Conservation (phyloP, 2,888 invertebrate genomes). For the Xylota sylvarum region DNA sequence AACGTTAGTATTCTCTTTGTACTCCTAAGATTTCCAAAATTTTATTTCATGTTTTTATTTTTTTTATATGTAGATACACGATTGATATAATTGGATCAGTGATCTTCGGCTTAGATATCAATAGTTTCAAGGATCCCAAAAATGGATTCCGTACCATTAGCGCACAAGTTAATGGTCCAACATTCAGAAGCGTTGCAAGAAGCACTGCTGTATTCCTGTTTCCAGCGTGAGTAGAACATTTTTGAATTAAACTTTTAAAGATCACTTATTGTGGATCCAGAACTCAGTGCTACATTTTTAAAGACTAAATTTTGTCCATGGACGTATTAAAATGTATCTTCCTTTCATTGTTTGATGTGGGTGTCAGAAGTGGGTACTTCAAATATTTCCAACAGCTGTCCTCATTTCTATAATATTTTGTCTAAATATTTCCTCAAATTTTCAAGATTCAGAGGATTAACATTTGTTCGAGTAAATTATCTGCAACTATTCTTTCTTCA, state of each 20-base stretch:
- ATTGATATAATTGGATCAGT: slow-evolving; percentile 85
- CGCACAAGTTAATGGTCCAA: slow-evolving; percentile 66
- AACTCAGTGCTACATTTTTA: too few relatives aligned
- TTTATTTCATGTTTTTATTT: neutral
- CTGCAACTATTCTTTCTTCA: too few relatives aligned
- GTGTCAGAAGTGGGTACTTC: too few relatives aligned
- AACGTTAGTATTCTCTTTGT: slow-evolving; percentile 78
- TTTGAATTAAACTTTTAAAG: neutral
- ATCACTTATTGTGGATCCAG: neutral
- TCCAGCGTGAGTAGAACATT: slow-evolving; percentile 80
- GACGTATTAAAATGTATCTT: too few relatives aligned
- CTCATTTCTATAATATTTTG: too few relatives aligned
- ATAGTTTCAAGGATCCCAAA: slow-evolving; percentile 83
- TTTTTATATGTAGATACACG: slow-evolving; percentile 82
- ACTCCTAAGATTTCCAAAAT: neutral
- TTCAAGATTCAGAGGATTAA: too few relatives aligned
- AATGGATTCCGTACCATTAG: slow-evolving; percentile 82
- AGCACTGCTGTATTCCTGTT: slow-evolving; percentile 79
- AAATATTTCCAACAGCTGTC: too few relatives aligned
- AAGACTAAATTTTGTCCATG: too few relatives aligned
- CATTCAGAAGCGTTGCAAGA: slow-evolving; percentile 74
- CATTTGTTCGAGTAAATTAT: too few relatives aligned
- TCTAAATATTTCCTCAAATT: too few relatives aligned
- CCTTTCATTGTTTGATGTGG: too few relatives aligned
- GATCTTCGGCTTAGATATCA: slow-evolving; percentile 85